Conservation (phyloP, 2,113 vertebrate genomes). For the Ctenomys sociabilis region DNA sequence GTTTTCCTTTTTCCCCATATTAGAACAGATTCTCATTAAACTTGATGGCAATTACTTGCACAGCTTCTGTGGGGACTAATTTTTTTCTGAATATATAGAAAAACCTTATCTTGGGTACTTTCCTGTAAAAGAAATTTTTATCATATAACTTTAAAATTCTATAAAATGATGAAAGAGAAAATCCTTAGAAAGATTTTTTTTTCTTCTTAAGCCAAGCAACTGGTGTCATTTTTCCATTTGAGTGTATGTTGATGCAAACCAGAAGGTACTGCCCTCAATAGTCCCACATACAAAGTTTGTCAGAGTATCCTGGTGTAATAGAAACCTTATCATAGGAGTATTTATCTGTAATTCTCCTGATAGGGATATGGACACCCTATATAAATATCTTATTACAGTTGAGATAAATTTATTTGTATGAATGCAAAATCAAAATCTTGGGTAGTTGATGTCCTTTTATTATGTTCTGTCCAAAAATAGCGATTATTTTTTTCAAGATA, state of each 20-base stretch:
- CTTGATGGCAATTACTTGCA: conserved; percentile 54
- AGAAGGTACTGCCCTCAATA: conserved; percentile 47
- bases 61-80: conserved; percentile 37
- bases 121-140: conserved; percentile 69
- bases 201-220: conserved; percentile 12
- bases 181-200: conserved; percentile 32
- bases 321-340: background rate
- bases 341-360: background rate
- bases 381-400: conserved; percentile 52
- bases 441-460: conserved; percentile 4
- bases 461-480: background rate
- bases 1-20: conserved; percentile 52
- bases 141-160: conserved; percentile 67
- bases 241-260: conserved; percentile 43
- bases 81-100: conserved; percentile 28
- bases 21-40: conserved; percentile 62
- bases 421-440: conserved; percentile 27
- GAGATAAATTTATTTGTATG: background rate
- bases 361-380: background rate
- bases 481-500: conserved; percentile 6
- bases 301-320: background rate
- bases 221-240: background rate
- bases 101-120: conserved; percentile 63
- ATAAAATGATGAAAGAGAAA: conserved; percentile 52
- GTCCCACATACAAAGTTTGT: background rate